Percentiles rank a stretch among this genome's conserved stretches.
Conservation (phyloP, 2,797 vertebrate species). For the Rhinophrynus dorsalis region DNA sequence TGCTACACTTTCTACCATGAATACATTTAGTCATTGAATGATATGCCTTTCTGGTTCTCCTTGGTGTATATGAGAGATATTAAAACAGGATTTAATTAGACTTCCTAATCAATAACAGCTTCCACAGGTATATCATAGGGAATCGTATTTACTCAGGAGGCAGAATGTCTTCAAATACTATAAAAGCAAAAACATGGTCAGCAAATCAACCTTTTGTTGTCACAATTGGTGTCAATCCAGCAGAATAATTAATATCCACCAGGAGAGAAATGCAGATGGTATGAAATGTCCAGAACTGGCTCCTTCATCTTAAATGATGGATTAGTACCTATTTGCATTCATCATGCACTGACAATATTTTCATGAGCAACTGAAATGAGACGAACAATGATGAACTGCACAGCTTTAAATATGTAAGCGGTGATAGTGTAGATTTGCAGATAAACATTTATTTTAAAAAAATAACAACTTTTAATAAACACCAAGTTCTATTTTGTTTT, state of each 20-base stretch:
- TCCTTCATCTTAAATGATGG: slow-evolving; percentile 20
- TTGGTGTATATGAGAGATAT: slow-evolving; percentile 14
- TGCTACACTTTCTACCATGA: slow-evolving; percentile 34
- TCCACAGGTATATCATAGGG: slow-evolving; percentile 35
- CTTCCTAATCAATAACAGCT: slow-evolving; percentile 53
- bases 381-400: slow-evolving; percentile 3
- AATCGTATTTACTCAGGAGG: slow-evolving; percentile 37
- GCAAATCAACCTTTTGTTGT: slow-evolving; percentile 25
- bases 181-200: slow-evolving; percentile 11
- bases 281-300: slow-evolving; percentile 14
- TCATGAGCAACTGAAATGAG: not conserved
- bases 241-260: slow-evolving; percentile 46
- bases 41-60: slow-evolving; percentile 44
- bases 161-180: slow-evolving; percentile 32
- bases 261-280: slow-evolving; percentile 27
- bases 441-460: not conserved
- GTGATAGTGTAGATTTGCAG: not conserved
- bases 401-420: not conserved
- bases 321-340: slow-evolving; percentile 39
- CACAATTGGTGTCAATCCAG: slow-evolving; percentile 25
- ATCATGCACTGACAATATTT: slow-evolving; percentile 17
- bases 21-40: slow-evolving; percentile 43
- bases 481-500: not conserved
- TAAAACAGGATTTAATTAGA: slow-evolving; percentile 54
- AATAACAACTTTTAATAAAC: not conserved